Base-by-base conservation (phyloP, 2,797 vertebrate species). In the Capromys pilorides region DNA sequence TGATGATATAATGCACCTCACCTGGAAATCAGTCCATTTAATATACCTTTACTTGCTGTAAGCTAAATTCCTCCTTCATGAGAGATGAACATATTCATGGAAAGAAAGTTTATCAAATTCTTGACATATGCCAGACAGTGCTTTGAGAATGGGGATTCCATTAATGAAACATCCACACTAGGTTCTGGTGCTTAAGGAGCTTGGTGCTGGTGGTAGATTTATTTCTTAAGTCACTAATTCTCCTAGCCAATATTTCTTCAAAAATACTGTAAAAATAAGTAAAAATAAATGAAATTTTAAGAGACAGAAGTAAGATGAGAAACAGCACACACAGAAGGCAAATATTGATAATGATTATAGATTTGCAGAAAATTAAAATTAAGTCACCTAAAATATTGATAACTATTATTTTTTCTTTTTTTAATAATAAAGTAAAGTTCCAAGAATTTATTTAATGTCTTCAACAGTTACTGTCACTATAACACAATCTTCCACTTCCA, bases 31-130 rank as follows among this genome's bases (percentile, higher is more conserved):
- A 86, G 81, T 24, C 5, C 31, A 86, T 81, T 94, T 93, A 86
- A 88, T 82, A 73, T 22, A 90, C 21, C 19, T 94, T 90, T 88
- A 61, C 94, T 77, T 90, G 26, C 62, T 95, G 6, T 86, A 88
- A 86, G 36, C 10, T 80, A 85, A 83, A 59, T 6, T 61, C 11
- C 13, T 79, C 24, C 22, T 91, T 89, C 39, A 83, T 6, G 41
- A 61, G 45, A 90, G 49, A 73, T 26, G 83, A 41, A 62, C 36
- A 73, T 88, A 31, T 59, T 92, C 45, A 66, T 18, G 54, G 59
- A 88, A 6, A 9, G 64, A 66, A 90, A 61, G 31, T 57, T 78
- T 64, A 92, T 21, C 9, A 10, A 87, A 28, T 28, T 54, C 6
- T 92, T 79, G 54, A 77, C 12, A 64, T 36, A 26, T 18, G 61